Conservation (phyloP, 1,140 invertebrate species). For the Geopemphigus sp. region DNA sequence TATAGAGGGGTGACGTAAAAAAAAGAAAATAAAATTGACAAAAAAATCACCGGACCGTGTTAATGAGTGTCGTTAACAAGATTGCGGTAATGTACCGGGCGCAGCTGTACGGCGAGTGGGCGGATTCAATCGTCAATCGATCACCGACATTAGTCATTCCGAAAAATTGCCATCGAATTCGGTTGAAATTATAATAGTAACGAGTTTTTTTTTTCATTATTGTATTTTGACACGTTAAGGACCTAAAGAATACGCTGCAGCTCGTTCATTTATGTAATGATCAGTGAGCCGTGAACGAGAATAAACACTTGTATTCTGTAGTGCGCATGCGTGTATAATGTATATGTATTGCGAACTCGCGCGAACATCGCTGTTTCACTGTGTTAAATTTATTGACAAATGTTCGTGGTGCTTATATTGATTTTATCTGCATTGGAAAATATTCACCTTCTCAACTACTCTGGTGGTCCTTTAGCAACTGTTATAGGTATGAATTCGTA, state of each 20-base stretch:
- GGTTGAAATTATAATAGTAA: slow-evolving; percentile 6
- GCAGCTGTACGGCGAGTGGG: slow-evolving; percentile 35
- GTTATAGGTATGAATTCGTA: no score
- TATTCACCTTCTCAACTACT: background rate
- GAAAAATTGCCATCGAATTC: slow-evolving; percentile 49
- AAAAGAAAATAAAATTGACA: slow-evolving; percentile 34
- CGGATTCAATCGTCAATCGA: slow-evolving; percentile 28
- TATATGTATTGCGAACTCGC: background rate
- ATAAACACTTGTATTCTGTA: slow-evolving; percentile 3
- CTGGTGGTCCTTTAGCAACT: slow-evolving; percentile 1
- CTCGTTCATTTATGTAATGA: background rate
- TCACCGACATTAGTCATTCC: slow-evolving; percentile 16
- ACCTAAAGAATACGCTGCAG: background rate
- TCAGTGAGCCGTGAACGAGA: slow-evolving; percentile 2
- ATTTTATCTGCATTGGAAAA: background rate
- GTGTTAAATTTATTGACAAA: slow-evolving; percentile 8
- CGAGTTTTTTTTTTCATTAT: slow-evolving; percentile 4
- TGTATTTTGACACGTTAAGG: slow-evolving; percentile 26
- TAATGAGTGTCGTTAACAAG: slow-evolving; percentile 49
- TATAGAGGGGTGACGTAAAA: slow-evolving; percentile 13
- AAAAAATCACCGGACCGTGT: slow-evolving; percentile 46
- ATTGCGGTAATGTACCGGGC: slow-evolving; percentile 39
- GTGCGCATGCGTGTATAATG: background rate
- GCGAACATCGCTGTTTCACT: background rate
- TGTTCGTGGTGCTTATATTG: background rate